Percentiles rank a stretch among this genome's conserved stretches.
Evolutionary conservation across 2,888 invertebrate species (phyloP).

Genomic region (Dendrolimus pini): DNA sequence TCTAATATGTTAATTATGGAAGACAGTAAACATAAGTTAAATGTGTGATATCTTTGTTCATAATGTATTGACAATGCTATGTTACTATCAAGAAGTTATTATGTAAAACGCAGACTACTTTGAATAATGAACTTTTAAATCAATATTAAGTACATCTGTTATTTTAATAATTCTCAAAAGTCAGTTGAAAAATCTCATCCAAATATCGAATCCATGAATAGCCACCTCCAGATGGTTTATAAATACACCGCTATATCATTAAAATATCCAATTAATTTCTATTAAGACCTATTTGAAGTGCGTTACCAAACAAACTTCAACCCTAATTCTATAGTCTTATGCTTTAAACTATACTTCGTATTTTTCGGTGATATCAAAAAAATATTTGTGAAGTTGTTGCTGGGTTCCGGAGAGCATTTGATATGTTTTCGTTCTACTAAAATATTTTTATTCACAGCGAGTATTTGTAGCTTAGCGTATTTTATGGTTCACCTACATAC

Average conservation of each 20-base stretch:
- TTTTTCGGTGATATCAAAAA: slow-evolving; percentile 38
- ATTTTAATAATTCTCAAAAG: neutral
- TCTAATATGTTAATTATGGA: neutral
- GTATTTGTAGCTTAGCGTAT: slow-evolving; percentile 11
- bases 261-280: slow-evolving; percentile 47
- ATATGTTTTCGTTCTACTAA: slow-evolving; percentile 34
- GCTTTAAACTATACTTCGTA: slow-evolving; percentile 13
- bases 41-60: neutral
- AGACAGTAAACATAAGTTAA: slow-evolving; percentile 1
- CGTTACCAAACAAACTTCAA: slow-evolving; percentile 21
- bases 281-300: slow-evolving; percentile 37
- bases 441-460: slow-evolving; percentile 29
- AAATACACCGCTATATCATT: slow-evolving; percentile 53
- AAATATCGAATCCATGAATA: slow-evolving; percentile 32
- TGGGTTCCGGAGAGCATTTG: slow-evolving; percentile 40
- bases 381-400: slow-evolving; percentile 42
- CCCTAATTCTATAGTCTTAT: slow-evolving; percentile 17
- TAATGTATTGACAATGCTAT: neutral
- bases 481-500: slow-evolving; percentile 11
- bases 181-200: slow-evolving; percentile 4
- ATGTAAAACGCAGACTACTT: neutral
- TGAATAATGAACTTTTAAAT: neutral
- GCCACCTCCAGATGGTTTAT: slow-evolving; percentile 48
- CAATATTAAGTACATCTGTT: neutral
- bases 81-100: neutral